Base-by-base conservation (phyloP, 1,140 invertebrate species). In the Babylonia areolata region DNA sequence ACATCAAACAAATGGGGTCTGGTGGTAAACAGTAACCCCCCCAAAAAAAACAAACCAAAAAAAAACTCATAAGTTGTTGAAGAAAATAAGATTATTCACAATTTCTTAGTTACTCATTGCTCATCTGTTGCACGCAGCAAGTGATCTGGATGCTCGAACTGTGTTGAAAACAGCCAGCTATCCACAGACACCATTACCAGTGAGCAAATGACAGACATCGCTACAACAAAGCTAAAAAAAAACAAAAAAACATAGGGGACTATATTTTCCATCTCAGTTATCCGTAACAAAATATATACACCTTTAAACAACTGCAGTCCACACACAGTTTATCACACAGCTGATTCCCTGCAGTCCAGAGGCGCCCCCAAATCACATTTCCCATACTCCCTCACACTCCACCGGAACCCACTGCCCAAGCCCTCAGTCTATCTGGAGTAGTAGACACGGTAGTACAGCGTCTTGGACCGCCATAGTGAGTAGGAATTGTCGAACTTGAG, bases 401-500 rank as follows among this genome's bases (percentile, higher is more conserved):
- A 39, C 69, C 71, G 46, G 37, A 54, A 82, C 39, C 79, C 11
- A 28, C 6, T 40, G 20, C 42, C 42, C 3, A 17, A 9, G 20
- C 23, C 82, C 20, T 11, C 5, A 20, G 39, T 84, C 88, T 91
- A 94, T 88, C 93, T 90, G 78, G 98, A 99, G 92, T 99, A 99
- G 94, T 99, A 99, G 71, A 99, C 98, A 94, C 99, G 96, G 95
- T 99, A 99, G 94, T 99, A 99, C 40, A 99, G 95, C 20, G 98
- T 99, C 96, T 99, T 99, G 90, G 98, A 99, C 91, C 99, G 96
- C 99, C 99, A 99, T 84, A 99, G 95, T 71, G 98, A 99, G 95
- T 99, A 99, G 0, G 98, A 99, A 95, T 99, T 99, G 95, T 99
- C 99, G 95, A 99, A 99, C 95, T 99, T 99, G 15, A 99, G 95